phyloP scores from a whole-genome alignment of 1,140 invertebrate species.

The Helicoverpa zea region DNA sequence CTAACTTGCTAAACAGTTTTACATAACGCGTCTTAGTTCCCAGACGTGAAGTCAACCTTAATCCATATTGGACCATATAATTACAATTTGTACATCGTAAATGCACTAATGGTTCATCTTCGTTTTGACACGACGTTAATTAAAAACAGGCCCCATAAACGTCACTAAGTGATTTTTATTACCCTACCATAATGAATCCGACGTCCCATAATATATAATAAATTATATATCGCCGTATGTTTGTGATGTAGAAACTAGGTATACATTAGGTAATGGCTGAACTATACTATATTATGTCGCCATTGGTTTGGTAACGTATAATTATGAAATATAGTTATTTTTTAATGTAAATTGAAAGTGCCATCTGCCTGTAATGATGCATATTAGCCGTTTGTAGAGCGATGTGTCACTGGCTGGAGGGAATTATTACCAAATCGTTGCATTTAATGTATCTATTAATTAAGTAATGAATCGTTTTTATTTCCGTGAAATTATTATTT shows the following conservation, averaged over 20 bases:
- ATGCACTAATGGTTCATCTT: conserved; percentile 46
- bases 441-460: no score
- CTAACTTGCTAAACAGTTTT: not conserved
- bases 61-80: not conserved
- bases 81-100: conserved; percentile 42
- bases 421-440: no score
- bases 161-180: conserved; percentile 57
- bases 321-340: conserved; percentile 45
- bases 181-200: conserved; percentile 39
- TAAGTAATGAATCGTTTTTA: no score
- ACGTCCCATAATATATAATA: conserved; percentile 21
- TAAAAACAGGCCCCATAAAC: conserved; percentile 53
- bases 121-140: conserved; percentile 52
- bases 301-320: conserved; percentile 26
- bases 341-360: conserved; percentile 25
- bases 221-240: conserved; percentile 43
- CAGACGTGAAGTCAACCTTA: not conserved
- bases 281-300: conserved; percentile 32
- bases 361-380: conserved; percentile 17
- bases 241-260: conserved; percentile 15
- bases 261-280: conserved; percentile 37
- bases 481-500: no score
- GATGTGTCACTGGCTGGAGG: no score
- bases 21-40: not conserved
- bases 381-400: not conserved